Conservation (phyloP, 2,888 invertebrate genomes). For the Apotomis betuletana region DNA sequence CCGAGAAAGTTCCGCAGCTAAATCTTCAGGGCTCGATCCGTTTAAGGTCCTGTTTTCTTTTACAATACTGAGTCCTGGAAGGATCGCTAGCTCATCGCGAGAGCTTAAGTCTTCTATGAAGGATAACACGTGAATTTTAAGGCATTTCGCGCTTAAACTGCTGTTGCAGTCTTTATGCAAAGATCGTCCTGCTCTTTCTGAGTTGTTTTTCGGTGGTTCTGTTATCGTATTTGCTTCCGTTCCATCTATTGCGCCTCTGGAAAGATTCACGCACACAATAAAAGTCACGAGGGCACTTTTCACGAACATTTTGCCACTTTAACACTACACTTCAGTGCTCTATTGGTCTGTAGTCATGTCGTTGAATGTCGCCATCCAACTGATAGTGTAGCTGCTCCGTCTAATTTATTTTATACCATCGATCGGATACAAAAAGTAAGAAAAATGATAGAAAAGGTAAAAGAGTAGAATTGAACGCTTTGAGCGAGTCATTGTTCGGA, state of each 20-base stretch:
- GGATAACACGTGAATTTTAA: constrained; percentile 90
- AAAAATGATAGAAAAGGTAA: constrained; percentile 59
- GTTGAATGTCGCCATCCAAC: constrained; percentile 57
- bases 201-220: constrained; percentile 48
- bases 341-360: constrained; percentile 59
- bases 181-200: constrained; percentile 66
- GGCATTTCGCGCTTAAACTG: constrained; percentile 86
- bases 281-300: constrained; percentile 61
- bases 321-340: constrained; percentile 52
- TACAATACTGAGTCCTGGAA: constrained; percentile 90
- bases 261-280: constrained; percentile 56
- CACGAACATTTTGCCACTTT: constrained; percentile 63
- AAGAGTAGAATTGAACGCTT: constrained; percentile 57
- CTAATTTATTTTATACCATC: constrained; percentile 74
- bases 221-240: constrained; percentile 57
- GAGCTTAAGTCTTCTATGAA: constrained; percentile 89
- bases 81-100: constrained; percentile 86
- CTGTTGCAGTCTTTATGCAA: constrained; percentile 74
- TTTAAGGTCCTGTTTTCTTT: constrained; percentile 81
- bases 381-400: constrained; percentile 56
- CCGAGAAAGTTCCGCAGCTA: constrained; percentile 87
- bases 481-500: constrained; percentile 61
- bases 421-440: constrained; percentile 60
- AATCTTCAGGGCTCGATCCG: constrained; percentile 83
- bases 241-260: constrained; percentile 64